These are phyloP conservation scores for Tigriopus californicus DNA, from an alignment of 2,888 invertebrate species.

Conservation along the genomic window DNA sequence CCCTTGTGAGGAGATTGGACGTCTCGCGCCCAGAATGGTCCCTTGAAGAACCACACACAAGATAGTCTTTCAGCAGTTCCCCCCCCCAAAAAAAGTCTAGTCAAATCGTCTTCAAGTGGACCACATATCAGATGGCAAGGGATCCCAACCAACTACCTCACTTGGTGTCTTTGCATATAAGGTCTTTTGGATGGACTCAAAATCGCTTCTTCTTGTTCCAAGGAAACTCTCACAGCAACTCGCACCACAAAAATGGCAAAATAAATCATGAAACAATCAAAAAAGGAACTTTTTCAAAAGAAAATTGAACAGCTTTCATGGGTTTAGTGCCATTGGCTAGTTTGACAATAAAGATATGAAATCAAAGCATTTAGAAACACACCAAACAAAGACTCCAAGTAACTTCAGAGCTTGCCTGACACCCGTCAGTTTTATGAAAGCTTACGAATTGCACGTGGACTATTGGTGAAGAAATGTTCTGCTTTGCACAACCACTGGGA, in stretches of 20 bases:
- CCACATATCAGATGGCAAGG: neutral
- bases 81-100: neutral
- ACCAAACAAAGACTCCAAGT: no score
- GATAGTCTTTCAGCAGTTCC: neutral
- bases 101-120: neutral
- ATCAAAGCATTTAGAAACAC: no score
- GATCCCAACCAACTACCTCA: neutral
- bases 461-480: no score
- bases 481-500: no score
- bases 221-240: slow-evolving; percentile 8
- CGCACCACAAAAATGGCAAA: slow-evolving; percentile 14
- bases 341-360: no score
- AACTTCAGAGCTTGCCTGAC: no score
- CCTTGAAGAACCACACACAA: neutral
- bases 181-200: neutral
- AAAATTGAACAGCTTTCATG: no score
- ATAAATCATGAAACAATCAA: neutral
- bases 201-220: neutral
- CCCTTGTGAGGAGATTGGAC: neutral
- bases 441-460: no score
- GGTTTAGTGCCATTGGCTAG: no score
- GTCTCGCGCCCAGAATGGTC: neutral
- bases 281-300: no score
- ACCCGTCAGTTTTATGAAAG: no score
- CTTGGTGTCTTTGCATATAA: neutral